phyloP scores from a whole-genome alignment of 1,140 invertebrate genomes.

The Eriosoma lanigerum region DNA sequence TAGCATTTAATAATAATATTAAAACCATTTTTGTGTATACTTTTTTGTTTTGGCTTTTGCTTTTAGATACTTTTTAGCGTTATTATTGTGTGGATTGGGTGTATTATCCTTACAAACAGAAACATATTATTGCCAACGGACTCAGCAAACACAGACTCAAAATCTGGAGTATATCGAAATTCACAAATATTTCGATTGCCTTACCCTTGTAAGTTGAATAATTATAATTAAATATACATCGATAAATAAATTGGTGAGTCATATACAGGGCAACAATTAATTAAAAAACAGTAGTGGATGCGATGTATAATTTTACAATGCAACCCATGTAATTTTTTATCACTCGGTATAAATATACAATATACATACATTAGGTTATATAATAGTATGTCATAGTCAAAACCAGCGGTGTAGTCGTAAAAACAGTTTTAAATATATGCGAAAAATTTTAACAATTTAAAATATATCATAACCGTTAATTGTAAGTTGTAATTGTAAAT shows the following conservation, averaged over 20 bases:
- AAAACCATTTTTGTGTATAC: neutral
- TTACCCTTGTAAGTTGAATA: constrained; percentile 14
- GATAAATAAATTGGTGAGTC: neutral
- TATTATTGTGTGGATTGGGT: constrained; percentile 24
- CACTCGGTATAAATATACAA: no score
- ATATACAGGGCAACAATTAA: neutral
- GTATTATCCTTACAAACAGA: neutral
- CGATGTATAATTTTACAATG: no score
- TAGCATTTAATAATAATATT: no score
- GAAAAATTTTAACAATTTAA: no score
- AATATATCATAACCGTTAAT: no score
- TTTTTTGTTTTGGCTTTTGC: neutral
- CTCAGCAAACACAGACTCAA: constrained; percentile 29
- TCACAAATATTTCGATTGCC: constrained; percentile 11
- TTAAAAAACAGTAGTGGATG: no score
- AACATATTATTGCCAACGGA: constrained; percentile 11
- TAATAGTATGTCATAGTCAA: no score
- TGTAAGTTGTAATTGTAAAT: no score
- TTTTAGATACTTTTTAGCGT: constrained; percentile 33
- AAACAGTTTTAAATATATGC: no score
- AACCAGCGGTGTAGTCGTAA: no score
- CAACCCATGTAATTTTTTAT: no score
- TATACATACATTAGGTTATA: no score
- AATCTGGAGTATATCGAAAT: constrained; percentile 24
- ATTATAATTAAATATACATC: neutral